Percentiles rank a stretch among this genome's conserved stretches.
Evolutionary conservation across 2,113 vertebrate genomes (phyloP).

Genomic region (Dasyornis broadbenti): DNA sequence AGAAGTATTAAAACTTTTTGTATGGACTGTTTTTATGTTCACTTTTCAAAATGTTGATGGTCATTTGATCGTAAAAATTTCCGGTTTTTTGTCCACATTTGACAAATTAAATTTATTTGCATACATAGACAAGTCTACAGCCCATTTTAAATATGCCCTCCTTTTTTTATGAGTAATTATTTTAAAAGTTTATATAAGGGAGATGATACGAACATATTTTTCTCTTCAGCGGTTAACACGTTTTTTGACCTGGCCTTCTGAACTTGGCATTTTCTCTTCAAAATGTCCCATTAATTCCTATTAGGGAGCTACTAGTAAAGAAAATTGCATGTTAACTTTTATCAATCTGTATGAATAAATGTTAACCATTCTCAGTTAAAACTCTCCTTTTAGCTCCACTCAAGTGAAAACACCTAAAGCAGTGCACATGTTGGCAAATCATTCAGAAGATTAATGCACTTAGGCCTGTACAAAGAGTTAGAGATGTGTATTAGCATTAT

Average conservation of each 20-base stretch:
- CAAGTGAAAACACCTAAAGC: conserved; percentile 71
- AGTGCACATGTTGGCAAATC: conserved; percentile 64
- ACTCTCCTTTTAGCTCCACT: conserved; percentile 71
- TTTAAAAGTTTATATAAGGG: background rate
- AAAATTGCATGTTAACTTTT: conserved; percentile 74
- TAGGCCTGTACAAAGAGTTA: conserved; percentile 71
- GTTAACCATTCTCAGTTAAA: conserved; percentile 70
- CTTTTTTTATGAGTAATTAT: background rate
- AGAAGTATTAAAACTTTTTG: background rate
- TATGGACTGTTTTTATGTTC: background rate
- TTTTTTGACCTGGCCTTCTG: conserved; percentile 13
- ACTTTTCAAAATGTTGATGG: background rate
- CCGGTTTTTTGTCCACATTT: background rate
- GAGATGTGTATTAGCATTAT: conserved; percentile 91
- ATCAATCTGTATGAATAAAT: conserved; percentile 74
- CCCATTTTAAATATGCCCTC: background rate
- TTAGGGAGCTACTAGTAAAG: conserved; percentile 70
- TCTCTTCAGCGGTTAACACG: background rate
- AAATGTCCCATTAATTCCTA: conserved; percentile 71
- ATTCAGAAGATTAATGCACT: conserved; percentile 79
- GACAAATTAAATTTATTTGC: background rate
- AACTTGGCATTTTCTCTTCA: conserved; percentile 57
- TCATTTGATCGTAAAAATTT: background rate
- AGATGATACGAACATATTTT: background rate
- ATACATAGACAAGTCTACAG: background rate